These are phyloP conservation scores for Drosophila tani DNA, from an alignment of 1,140 invertebrate genomes.

Conservation along the genomic window DNA sequence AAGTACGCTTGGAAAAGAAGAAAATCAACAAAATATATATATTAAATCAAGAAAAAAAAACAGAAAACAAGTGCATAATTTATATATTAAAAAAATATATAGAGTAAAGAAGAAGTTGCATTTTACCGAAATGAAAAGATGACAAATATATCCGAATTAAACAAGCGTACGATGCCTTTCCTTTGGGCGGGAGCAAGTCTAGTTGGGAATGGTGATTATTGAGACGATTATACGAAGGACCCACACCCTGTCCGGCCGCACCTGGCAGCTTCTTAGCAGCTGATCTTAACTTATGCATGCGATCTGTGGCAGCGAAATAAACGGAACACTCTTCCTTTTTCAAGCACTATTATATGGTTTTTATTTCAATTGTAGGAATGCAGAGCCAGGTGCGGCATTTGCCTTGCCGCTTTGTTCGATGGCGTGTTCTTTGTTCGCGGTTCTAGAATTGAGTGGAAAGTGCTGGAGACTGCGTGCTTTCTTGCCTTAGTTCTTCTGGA, in stretches of 20 bases:
- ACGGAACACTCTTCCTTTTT: slow-evolving; percentile 32
- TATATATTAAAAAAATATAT: slow-evolving; percentile 75
- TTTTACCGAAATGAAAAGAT: slow-evolving; percentile 69
- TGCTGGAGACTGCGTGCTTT: slow-evolving; percentile 5
- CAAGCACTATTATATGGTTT: slow-evolving; percentile 75
- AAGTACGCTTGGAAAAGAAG: slow-evolving; percentile 59
- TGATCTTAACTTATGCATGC: slow-evolving; percentile 2
- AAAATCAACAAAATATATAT: slow-evolving; percentile 60
- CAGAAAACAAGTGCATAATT: slow-evolving; percentile 44
- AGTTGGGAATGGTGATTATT: slow-evolving; percentile 14
- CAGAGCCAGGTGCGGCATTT: slow-evolving; percentile 32
- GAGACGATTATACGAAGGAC: background rate
- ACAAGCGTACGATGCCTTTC: slow-evolving; percentile 73
- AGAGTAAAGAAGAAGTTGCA: slow-evolving; percentile 69
- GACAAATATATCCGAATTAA: slow-evolving; percentile 80
- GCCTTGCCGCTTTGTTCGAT: slow-evolving; percentile 1
- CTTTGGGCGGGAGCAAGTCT: slow-evolving; percentile 72
- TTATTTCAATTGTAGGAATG: slow-evolving; percentile 71
- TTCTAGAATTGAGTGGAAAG: slow-evolving; percentile 29
- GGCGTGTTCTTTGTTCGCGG: slow-evolving; percentile 8
- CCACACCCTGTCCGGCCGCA: background rate
- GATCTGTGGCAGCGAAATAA: slow-evolving; percentile 30
- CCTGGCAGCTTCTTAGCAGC: slow-evolving; percentile 1
- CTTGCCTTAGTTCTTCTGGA: slow-evolving; percentile 77
- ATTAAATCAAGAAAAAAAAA: slow-evolving; percentile 40